phyloP scores from a whole-genome alignment of 2,888 invertebrate species.

The Coremacera marginata region DNA sequence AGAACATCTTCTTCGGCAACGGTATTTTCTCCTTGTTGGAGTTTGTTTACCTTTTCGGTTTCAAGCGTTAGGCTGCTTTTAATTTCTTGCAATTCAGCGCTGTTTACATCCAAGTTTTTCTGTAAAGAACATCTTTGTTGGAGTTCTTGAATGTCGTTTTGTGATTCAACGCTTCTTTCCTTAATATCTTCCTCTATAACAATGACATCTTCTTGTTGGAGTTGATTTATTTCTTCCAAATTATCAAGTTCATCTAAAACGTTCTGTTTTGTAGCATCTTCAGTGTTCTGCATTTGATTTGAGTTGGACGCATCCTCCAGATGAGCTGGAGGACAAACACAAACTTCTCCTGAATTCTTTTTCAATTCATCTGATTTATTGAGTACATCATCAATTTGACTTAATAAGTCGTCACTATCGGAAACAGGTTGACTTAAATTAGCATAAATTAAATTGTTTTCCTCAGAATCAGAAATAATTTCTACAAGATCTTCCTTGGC shows the following conservation, averaged over 20 bases:
- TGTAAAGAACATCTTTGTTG: not conserved
- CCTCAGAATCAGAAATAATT: no score
- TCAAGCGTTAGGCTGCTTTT: not conserved
- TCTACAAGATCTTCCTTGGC: not conserved
- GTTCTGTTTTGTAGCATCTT: not conserved
- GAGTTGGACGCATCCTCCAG: not conserved
- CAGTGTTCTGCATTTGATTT: not conserved
- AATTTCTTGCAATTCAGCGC: not conserved
- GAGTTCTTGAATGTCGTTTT: not conserved
- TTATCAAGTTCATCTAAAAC: not conserved
- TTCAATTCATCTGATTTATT: conserved; percentile 52
- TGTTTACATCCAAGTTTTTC: not conserved
- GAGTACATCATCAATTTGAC: conserved; percentile 52
- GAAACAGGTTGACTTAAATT: no score
- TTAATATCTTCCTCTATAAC: not conserved
- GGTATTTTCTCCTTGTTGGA: no score
- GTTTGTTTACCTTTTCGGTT: not conserved
- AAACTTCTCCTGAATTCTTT: conserved; percentile 37
- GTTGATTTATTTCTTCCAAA: not conserved
- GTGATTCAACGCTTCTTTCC: not conserved
- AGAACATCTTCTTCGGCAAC: not conserved
- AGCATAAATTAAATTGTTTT: no score
- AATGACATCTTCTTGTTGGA: conserved; percentile 40
- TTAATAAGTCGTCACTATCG: conserved; percentile 41
- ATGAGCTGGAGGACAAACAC: not conserved